Percentiles rank a stretch among this genome's conserved stretches.
phyloP scores from a whole-genome alignment of 2,113 vertebrate genomes.

The Nasalis larvatus region DNA sequence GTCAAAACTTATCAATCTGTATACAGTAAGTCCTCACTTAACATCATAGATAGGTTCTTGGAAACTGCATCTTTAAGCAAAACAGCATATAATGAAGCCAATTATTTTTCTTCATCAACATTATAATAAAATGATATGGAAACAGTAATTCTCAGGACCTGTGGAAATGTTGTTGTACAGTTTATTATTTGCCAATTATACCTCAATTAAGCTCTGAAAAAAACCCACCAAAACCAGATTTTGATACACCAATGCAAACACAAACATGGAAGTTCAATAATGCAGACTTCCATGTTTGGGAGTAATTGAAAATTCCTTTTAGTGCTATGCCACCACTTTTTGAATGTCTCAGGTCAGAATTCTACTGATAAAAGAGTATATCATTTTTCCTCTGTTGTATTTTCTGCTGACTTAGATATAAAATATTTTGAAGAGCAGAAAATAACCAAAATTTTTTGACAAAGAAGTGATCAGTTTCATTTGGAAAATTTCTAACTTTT shows the following conservation, averaged over 20 bases:
- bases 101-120: background rate
- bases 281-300: background rate
- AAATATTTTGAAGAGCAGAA: background rate
- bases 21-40: background rate
- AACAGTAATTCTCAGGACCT: background rate
- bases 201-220: background rate
- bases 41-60: background rate
- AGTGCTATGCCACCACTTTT: too few relatives aligned
- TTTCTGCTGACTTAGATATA: background rate
- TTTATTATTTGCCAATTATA: background rate
- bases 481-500: background rate
- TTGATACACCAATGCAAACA: background rate
- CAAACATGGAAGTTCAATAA: background rate
- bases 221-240: background rate
- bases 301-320: background rate
- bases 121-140: background rate
- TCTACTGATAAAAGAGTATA: background rate
- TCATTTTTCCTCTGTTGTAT: background rate
- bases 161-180: background rate
- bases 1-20: background rate
- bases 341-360: background rate
- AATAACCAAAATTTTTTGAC: background rate
- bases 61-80: background rate
- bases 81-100: background rate
- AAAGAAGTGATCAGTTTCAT: background rate